Evolutionary conservation across 2,888 invertebrate species (phyloP).

Genomic region (Oeneis ivallda): DNA sequence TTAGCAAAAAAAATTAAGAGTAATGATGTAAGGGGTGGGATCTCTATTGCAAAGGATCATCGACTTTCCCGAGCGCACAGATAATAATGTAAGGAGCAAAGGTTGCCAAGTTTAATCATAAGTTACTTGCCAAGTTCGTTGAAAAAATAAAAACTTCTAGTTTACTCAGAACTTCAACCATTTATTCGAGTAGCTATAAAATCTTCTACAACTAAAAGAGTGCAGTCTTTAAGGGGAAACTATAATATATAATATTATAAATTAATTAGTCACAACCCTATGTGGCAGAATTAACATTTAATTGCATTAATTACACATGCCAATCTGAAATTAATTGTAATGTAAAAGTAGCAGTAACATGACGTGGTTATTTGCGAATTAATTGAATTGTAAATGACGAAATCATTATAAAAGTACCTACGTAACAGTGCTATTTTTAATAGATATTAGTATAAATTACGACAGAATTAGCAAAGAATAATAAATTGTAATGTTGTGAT

Average conservation of each 20-base stretch:
- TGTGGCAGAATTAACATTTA: slow-evolving; percentile 29
- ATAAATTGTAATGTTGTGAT: no score
- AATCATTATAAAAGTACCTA: slow-evolving; percentile 1
- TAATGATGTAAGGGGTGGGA: neutral
- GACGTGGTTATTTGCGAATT: slow-evolving; percentile 22
- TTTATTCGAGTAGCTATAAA: neutral
- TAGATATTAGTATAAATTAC: no score
- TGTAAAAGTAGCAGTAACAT: slow-evolving; percentile 18
- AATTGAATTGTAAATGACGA: slow-evolving; percentile 9
- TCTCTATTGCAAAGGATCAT: neutral
- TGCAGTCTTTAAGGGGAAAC: neutral
- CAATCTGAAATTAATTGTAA: slow-evolving; percentile 22
- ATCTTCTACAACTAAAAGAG: neutral
- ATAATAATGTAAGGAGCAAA: slow-evolving; percentile 1
- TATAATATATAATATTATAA: neutral
- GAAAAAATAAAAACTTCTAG: neutral
- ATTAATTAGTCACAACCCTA: slow-evolving; percentile 2
- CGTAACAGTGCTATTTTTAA: no score
- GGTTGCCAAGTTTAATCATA: slow-evolving; percentile 11
- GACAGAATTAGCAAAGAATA: no score
- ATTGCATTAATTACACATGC: slow-evolving; percentile 19
- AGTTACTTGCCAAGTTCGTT: slow-evolving; percentile 7
- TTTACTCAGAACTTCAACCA: neutral
- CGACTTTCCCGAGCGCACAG: neutral
- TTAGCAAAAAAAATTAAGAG: neutral